Base-by-base conservation (phyloP, 2,113 vertebrate species). In the Nesospiza acunhae region DNA sequence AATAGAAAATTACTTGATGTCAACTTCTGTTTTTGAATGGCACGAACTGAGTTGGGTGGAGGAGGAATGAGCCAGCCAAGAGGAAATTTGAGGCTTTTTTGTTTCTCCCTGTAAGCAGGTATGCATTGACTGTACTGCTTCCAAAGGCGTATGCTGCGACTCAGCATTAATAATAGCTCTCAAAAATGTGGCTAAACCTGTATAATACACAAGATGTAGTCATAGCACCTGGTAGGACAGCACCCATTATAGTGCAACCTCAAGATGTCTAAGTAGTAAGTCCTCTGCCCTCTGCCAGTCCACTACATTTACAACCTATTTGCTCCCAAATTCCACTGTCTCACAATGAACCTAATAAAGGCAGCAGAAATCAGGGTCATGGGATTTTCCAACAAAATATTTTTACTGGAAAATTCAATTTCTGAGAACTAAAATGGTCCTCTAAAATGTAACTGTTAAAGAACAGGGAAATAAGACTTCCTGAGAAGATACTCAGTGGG, bases 21-120 rank as follows among this genome's bases (percentile, higher is more conserved):
- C 93, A 93, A 59, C 64, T 96, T 68, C 79, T 96, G 85, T 93
- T 96, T 95, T 90, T 4, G 0, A 92, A 84, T 86, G 64, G 72
- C 88, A 92, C 0, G 1, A 72, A 74, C 33, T 0, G 0, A 67
- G 44, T 1, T 90, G 95, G 93, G 93, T 8, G 87, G 90, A 90
- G 93, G 68, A 96, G 93, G 94, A 95, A 96, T 67, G 53, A 97
- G 69, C 23, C 82, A 93, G 94, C 93, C 95, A 96, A 95, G 87
- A 97, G 96, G 95, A 97, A 96, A 96, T 96, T 94, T 96, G 94
- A 96, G 93, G 96, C 92, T 95, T 96, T 96, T 94, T 69, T 92
- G 85, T 96, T 97, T 96, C 93, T 95, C 93, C 27, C 75, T 88
- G 59, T 88, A 96, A 94, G 92, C 93, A 97, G 95, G 96, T 96